These are phyloP conservation scores for Ganaspis sp. DNA, from an alignment of 1,140 invertebrate species.

Conservation along the genomic window DNA sequence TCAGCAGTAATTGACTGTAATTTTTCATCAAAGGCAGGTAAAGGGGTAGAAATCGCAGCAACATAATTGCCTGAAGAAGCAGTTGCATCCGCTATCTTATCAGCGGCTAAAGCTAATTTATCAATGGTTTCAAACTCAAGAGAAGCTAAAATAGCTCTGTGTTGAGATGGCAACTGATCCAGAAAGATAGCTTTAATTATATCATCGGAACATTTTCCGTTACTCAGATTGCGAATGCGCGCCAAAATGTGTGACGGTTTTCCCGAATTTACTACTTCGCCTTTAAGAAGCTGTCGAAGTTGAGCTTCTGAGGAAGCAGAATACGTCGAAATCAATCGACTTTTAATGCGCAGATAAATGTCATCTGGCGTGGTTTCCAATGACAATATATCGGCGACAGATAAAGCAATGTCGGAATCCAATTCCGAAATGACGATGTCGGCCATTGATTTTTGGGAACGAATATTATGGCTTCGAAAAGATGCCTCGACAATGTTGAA, in stretches of 20 bases:
- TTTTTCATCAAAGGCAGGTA: neutral
- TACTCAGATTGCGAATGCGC: too few species aligned
- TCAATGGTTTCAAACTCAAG: constrained; percentile 39
- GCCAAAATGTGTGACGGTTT: too few species aligned
- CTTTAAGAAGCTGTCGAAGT: constrained; percentile 51
- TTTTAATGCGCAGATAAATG: constrained; percentile 55
- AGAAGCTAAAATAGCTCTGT: neutral
- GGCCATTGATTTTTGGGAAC: too few species aligned
- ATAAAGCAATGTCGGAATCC: constrained; percentile 4
- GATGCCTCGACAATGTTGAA: too few species aligned
- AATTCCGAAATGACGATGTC: too few species aligned
- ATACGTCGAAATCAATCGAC: constrained; percentile 55
- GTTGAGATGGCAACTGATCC: constrained; percentile 21
- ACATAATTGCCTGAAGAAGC: neutral
- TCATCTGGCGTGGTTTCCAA: constrained; percentile 19
- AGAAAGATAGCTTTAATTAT: too few species aligned
- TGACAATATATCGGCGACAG: constrained; percentile 42
- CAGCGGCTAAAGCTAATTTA: constrained; percentile 1
- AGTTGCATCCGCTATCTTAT: neutral
- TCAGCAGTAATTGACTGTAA: neutral
- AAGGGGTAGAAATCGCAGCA: neutral
- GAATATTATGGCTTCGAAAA: too few species aligned
- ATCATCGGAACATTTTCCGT: too few species aligned
- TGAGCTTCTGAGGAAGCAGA: too few species aligned
- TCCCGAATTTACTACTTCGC: constrained; percentile 62